These are phyloP conservation scores for Oryzias celebensis DNA, from an alignment of 2,113 vertebrate genomes.

Conservation along the genomic window DNA sequence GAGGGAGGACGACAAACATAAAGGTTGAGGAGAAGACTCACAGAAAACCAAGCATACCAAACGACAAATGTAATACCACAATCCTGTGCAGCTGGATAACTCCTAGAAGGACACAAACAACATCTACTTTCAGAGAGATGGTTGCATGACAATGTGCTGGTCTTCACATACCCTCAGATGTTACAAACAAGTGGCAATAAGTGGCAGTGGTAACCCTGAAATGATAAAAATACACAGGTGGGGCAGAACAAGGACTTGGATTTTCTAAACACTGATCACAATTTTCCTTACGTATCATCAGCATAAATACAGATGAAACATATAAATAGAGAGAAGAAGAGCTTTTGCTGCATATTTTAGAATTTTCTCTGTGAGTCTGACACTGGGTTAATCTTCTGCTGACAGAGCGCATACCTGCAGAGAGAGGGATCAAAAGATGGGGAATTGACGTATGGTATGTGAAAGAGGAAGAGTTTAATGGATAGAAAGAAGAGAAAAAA, in stretches of 20 bases:
- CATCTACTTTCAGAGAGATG: slow-evolving; percentile 18
- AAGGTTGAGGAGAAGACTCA: slow-evolving; percentile 12
- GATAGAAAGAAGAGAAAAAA: slow-evolving; percentile 19
- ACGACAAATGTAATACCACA: slow-evolving; percentile 29
- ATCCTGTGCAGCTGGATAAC: slow-evolving; percentile 10
- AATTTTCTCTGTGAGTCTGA: slow-evolving; percentile 37
- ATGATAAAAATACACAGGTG: not conserved
- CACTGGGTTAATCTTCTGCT: slow-evolving; percentile 67
- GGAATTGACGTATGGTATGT: slow-evolving; percentile 2
- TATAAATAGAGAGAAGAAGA: not conserved
- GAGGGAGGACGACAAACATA: slow-evolving; percentile 41
- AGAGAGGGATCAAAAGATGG: slow-evolving; percentile 18
- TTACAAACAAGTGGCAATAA: slow-evolving; percentile 6
- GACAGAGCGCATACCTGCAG: slow-evolving; percentile 47
- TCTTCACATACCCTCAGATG: slow-evolving; percentile 5
- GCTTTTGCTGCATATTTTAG: slow-evolving; percentile 29
- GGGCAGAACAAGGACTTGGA: not conserved
- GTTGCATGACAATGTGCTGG: slow-evolving; percentile 4
- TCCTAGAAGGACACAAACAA: slow-evolving; percentile 28
- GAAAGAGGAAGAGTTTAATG: slow-evolving; percentile 13
- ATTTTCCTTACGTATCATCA: not conserved
- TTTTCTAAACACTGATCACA: not conserved
- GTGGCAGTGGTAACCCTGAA: too few species aligned
- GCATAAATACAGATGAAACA: not conserved
- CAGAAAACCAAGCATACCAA: slow-evolving; percentile 34